Conservation (phyloP, 2,888 invertebrate genomes). For the Drosophila prolongata region DNA sequence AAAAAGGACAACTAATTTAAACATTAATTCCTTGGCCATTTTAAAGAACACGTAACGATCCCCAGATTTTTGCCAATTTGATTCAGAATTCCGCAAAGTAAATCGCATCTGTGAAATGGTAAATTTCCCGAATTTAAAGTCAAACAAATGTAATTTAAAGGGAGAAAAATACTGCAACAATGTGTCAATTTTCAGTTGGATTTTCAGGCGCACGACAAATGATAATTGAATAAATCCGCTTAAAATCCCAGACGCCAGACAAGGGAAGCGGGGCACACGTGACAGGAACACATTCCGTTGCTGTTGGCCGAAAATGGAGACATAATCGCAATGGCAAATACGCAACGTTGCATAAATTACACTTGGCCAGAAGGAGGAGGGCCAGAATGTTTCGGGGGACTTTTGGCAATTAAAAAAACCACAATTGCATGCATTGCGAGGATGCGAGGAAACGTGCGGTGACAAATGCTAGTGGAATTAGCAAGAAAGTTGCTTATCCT, state of each 20-base stretch:
- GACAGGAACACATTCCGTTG: constrained; percentile 53
- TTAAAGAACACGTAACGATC: constrained; percentile 16
- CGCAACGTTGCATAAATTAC: constrained; percentile 59
- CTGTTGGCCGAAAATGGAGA: constrained; percentile 50
- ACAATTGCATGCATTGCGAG: constrained; percentile 62
- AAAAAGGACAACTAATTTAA: not conserved
- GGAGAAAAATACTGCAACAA: constrained; percentile 42
- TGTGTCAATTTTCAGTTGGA: constrained; percentile 42
- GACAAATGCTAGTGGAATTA: constrained; percentile 57
- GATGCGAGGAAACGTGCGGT: constrained; percentile 51
- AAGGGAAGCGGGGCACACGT: constrained; percentile 47
- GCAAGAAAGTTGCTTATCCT: constrained; percentile 53
- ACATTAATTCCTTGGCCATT: constrained; percentile 14
- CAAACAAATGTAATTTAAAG: constrained; percentile 53
- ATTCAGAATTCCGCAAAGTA: constrained; percentile 12
- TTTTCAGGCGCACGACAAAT: constrained; percentile 61
- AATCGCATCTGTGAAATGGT: constrained; percentile 38
- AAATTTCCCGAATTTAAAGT: constrained; percentile 33
- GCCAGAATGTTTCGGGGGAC: constrained; percentile 31
- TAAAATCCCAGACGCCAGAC: constrained; percentile 60
- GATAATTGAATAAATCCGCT: constrained; percentile 82
- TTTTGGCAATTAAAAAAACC: constrained; percentile 52
- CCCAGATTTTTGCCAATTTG: not conserved
- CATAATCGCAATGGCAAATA: constrained; percentile 67
- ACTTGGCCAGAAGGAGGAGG: constrained; percentile 32